Percentiles rank a stretch among this genome's conserved stretches.
These are phyloP conservation scores for Athene cunicularia DNA, from an alignment of 2,113 vertebrate genomes.

Conservation along the genomic window DNA sequence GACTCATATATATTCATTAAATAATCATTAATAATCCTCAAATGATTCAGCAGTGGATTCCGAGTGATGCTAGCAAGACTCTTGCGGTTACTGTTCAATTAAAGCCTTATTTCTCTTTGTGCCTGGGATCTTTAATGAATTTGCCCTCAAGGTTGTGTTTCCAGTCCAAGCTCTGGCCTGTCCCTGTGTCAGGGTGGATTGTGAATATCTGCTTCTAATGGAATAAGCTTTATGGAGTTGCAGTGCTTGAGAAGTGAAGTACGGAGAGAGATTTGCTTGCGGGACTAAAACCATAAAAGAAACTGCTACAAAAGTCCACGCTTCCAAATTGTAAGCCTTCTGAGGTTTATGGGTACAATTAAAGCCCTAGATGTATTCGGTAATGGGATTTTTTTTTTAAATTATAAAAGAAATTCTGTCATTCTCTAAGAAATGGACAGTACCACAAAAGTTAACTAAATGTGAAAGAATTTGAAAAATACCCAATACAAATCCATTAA, in stretches of 20 bases:
- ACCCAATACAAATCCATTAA: not conserved
- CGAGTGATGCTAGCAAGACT: not conserved
- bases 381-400: not conserved
- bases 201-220: not conserved
- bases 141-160: not conserved
- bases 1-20: not conserved
- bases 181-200: not conserved
- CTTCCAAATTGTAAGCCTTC: slow-evolving; percentile 29
- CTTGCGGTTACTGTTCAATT: not conserved
- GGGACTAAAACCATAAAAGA: slow-evolving; percentile 39
- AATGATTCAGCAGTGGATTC: not conserved
- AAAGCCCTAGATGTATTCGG: not conserved
- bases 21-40: not conserved
- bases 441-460: not conserved
- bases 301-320: not conserved
- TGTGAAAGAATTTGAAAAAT: not conserved
- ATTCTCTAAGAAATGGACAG: not conserved
- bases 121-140: not conserved
- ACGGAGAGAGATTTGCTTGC: not conserved
- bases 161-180: not conserved
- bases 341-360: not conserved
- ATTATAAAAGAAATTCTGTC: not conserved
- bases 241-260: not conserved
- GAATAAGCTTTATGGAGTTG: not conserved
- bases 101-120: not conserved